A percentile compares a stretch with the other conserved stretches of the same genome.
These are phyloP conservation scores for Leucophenga maculata DNA, from an alignment of 2,888 invertebrate species.

Conservation along the genomic window DNA sequence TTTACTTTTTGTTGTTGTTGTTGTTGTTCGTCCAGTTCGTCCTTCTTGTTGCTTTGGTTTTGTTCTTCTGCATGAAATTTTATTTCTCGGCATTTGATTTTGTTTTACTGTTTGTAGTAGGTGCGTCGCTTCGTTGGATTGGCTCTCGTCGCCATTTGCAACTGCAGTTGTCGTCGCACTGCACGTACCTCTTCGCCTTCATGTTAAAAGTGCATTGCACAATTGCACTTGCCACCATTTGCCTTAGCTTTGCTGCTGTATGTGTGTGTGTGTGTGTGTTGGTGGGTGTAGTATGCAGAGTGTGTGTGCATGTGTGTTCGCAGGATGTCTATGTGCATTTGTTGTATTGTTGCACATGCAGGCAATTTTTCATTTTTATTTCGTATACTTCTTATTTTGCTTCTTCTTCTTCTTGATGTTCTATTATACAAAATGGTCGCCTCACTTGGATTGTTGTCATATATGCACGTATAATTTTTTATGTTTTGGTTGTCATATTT, in stretches of 20 bases:
- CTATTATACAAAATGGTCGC: constrained; percentile 64
- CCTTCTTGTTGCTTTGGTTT: constrained; percentile 42
- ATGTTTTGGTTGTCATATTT: constrained; percentile 48
- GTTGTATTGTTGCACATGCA: constrained; percentile 8
- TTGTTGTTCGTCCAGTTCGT: constrained; percentile 6
- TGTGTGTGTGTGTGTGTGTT: background rate
- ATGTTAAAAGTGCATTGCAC: constrained; percentile 26
- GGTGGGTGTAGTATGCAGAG: background rate
- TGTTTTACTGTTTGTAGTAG: constrained; percentile 39
- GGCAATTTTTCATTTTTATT: background rate
- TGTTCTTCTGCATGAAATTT: constrained; percentile 47
- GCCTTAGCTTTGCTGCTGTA: background rate
- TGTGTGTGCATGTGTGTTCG: background rate
- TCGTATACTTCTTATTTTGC: background rate
- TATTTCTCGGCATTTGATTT: constrained; percentile 64
- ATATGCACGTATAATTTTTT: constrained; percentile 53
- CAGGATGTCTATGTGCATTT: constrained; percentile 8
- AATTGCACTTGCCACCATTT: constrained; percentile 42
- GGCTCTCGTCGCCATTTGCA: constrained; percentile 32
- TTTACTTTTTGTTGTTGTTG: background rate
- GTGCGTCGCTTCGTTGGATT: constrained; percentile 37
- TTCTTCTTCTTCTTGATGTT: background rate
- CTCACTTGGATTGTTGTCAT: constrained; percentile 23
- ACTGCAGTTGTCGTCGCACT: constrained; percentile 34
- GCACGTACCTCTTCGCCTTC: background rate